Evolutionary conservation across 2,797 vertebrate species (phyloP).

Genomic region (Limnodromus scolopaceus): DNA sequence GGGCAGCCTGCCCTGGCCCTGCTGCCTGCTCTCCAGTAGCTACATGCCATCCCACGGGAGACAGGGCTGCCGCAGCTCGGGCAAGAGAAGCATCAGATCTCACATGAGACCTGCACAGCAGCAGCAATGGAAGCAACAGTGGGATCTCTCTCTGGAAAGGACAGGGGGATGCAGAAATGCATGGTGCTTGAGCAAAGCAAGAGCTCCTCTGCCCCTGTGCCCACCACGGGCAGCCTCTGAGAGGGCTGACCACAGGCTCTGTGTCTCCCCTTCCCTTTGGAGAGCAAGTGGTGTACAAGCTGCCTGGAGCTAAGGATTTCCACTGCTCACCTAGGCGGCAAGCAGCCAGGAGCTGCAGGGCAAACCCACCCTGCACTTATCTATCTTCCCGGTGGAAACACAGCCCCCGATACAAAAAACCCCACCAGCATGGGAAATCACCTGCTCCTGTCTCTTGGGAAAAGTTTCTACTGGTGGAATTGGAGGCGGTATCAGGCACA

Average conservation of each 20-base stretch:
- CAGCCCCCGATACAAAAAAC: background rate
- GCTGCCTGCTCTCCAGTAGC: background rate
- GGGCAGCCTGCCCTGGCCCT: background rate
- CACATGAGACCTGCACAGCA: background rate
- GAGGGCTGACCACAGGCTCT: background rate
- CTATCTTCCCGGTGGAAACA: background rate
- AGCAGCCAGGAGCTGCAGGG: background rate
- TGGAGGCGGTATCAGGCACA: background rate
- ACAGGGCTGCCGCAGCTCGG: background rate
- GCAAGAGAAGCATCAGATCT: background rate
- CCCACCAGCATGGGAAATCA: background rate
- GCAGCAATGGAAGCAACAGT: background rate
- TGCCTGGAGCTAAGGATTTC: background rate
- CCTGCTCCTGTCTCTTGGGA: background rate
- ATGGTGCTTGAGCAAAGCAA: background rate
- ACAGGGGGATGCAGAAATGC: fast-evolving
- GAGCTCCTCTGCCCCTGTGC: background rate
- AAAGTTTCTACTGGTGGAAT: background rate
- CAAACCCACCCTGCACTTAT: background rate
- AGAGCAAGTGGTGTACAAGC: background rate
- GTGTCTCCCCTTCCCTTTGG: fast-evolving
- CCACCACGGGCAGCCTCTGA: background rate
- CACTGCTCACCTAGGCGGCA: fast-evolving
- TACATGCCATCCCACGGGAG: background rate
- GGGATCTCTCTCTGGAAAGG: background rate